A percentile compares a stretch with the other conserved stretches of the same genome.
phyloP scores from a whole-genome alignment of 2,888 invertebrate genomes.

The Metellina segmentata region DNA sequence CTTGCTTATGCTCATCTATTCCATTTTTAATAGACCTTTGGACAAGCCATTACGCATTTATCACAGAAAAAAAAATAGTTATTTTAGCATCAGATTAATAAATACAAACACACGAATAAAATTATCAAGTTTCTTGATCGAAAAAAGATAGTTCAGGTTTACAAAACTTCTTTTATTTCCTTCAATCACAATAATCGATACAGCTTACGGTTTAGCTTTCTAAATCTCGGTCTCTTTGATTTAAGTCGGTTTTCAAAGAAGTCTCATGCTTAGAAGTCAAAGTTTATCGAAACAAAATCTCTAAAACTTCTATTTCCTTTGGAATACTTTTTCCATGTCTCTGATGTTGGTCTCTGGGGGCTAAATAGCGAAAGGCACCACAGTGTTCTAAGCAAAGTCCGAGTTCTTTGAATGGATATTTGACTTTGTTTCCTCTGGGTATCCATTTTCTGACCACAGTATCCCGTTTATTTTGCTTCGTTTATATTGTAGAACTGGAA shows the following conservation, averaged over 20 bases:
- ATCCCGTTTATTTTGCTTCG: not conserved
- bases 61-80: no score
- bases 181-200: no score
- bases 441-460: slow-evolving; percentile 6
- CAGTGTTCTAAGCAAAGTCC: slow-evolving; percentile 36
- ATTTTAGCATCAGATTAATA: no score
- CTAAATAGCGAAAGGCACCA: not conserved
- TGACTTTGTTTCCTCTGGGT: slow-evolving; percentile 48
- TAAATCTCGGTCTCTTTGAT: not conserved
- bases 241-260: not conserved
- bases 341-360: slow-evolving; percentile 23
- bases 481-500: not conserved
- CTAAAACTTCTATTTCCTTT: slow-evolving; percentile 4
- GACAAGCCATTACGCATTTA: no score
- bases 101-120: no score
- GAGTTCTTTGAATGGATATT: slow-evolving; percentile 59
- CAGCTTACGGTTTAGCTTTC: not conserved
- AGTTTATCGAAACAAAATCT: slow-evolving; percentile 9
- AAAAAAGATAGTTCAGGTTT: no score
- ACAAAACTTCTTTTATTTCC: no score
- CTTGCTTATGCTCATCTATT: no score
- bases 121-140: no score
- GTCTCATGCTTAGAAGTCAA: slow-evolving; percentile 18
- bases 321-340: slow-evolving; percentile 18
- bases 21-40: no score